Percentiles rank a stretch among this genome's conserved stretches.
Evolutionary conservation across 2,113 vertebrate species (phyloP).

Genomic region (Sorex fumeus): DNA sequence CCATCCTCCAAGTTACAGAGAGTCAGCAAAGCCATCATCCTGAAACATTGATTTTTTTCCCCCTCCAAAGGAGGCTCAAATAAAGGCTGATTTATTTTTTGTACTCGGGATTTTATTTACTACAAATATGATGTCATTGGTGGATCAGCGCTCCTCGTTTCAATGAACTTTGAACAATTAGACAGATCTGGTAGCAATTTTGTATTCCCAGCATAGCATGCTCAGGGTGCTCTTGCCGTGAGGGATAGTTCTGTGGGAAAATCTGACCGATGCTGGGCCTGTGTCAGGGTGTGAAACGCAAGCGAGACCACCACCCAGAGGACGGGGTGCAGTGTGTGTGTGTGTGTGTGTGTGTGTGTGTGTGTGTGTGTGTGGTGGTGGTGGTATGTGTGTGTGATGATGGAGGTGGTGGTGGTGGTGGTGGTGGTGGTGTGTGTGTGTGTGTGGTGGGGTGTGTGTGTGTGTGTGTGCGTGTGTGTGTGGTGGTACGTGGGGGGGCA

Average conservation of each 20-base stretch:
- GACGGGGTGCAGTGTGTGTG: not conserved
- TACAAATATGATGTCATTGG: slow-evolving; percentile 23
- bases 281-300: not conserved
- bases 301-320: not conserved
- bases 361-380: too few species aligned
- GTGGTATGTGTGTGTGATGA: too few species aligned
- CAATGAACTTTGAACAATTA: slow-evolving; percentile 1
- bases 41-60: not conserved
- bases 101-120: slow-evolving; percentile 23
- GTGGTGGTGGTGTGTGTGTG: not conserved
- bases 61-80: not conserved
- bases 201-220: not conserved
- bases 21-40: slow-evolving; percentile 37
- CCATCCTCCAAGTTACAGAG: not conserved
- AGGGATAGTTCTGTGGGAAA: slow-evolving; percentile 17
- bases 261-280: not conserved
- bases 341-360: too few species aligned
- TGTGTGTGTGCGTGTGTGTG: too few species aligned
- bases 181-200: slow-evolving; percentile 17
- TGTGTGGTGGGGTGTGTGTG: too few species aligned
- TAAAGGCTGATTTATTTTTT: not conserved
- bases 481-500: too few species aligned
- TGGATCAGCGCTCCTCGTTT: not conserved
- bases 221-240: not conserved
- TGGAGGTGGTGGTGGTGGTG: too few species aligned